Evolutionary conservation across 2,888 invertebrate species (phyloP).

Genomic region (Zaprionus lineosus): DNA sequence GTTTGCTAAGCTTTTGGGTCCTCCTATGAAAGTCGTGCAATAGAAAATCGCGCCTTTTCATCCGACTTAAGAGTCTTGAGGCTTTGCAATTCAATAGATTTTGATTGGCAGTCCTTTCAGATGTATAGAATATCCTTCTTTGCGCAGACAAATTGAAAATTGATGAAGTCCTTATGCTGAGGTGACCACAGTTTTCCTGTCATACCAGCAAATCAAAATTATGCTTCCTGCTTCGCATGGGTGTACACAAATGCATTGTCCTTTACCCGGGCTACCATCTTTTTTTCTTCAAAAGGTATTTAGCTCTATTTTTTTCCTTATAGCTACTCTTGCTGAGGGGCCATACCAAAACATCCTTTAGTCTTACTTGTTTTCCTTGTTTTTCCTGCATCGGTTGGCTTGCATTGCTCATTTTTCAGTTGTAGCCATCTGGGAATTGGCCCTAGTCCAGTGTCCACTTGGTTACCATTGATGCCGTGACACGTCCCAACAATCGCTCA

Average conservation of each 20-base stretch:
- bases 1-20: slow-evolving; percentile 49
- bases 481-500: slow-evolving; percentile 69
- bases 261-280: slow-evolving; percentile 12
- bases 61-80: slow-evolving; percentile 32
- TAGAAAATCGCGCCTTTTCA: slow-evolving; percentile 20
- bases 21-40: not conserved
- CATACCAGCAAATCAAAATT: slow-evolving; percentile 36
- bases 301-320: not conserved
- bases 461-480: slow-evolving; percentile 62
- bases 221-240: slow-evolving; percentile 21
- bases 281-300: not conserved
- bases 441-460: slow-evolving; percentile 36
- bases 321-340: not conserved
- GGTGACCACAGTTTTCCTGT: slow-evolving; percentile 30
- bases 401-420: slow-evolving; percentile 27
- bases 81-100: slow-evolving; percentile 27
- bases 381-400: not conserved
- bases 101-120: slow-evolving; percentile 20
- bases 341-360: too few relatives aligned
- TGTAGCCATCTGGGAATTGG: slow-evolving; percentile 18
- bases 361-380: too few relatives aligned
- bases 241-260: slow-evolving; percentile 20
- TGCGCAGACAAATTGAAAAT: slow-evolving; percentile 60
- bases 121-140: slow-evolving; percentile 26
- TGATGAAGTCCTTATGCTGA: slow-evolving; percentile 33